phyloP scores from a whole-genome alignment of 2,113 vertebrate species.

The Lophotis ruficrista region DNA sequence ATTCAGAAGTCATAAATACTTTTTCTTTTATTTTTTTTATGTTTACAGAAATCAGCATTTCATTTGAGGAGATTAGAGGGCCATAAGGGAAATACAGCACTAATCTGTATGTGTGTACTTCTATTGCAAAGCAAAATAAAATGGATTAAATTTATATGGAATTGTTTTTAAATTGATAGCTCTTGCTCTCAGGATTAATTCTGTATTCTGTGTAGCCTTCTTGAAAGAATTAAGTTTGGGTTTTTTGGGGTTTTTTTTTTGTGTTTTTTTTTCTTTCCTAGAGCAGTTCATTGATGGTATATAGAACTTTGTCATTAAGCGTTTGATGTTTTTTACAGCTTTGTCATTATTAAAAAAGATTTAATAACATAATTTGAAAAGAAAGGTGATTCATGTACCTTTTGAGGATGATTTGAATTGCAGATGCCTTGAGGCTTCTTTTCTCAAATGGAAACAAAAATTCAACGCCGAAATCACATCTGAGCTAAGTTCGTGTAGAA shows the following conservation, averaged over 20 bases:
- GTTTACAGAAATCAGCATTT: neutral
- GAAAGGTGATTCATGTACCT: neutral
- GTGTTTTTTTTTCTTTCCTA: neutral
- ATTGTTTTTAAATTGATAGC: neutral
- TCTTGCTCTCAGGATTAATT: neutral
- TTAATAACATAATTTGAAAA: neutral
- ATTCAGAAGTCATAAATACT: neutral
- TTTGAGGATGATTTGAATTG: slow-evolving; percentile 1
- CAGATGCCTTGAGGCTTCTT: neutral
- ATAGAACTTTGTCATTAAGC: neutral
- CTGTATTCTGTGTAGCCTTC: neutral
- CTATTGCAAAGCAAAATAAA: neutral
- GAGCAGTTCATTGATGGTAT: neutral
- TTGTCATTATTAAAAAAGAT: neutral
- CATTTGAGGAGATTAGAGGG: neutral
- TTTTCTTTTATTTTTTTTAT: neutral
- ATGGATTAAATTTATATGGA: neutral
- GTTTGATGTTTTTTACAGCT: neutral
- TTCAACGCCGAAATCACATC: neutral
- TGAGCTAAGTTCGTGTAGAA: neutral
- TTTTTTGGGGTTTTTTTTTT: neutral
- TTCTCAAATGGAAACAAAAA: neutral
- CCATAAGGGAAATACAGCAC: neutral
- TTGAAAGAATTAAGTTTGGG: neutral
- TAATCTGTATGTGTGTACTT: neutral